Evolutionary conservation across 2,888 invertebrate genomes (phyloP), one percentile per base, ranked within the genome.

Genomic region (Eupeodes latifasciatus): DNA sequence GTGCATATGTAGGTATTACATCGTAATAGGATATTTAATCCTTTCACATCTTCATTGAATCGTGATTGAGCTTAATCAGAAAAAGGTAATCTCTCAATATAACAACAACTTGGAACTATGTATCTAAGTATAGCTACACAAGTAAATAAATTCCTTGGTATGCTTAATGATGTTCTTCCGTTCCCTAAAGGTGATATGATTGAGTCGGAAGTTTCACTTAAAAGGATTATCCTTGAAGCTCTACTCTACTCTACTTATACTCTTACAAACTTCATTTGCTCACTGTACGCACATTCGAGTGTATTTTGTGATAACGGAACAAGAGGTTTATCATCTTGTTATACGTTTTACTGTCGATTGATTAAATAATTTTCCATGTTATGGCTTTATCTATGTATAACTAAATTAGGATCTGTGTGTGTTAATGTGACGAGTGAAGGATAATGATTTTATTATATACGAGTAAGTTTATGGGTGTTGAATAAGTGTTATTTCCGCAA

Each of bases 1-100:
- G 47, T 47, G 47, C 27, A 34, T 66, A 55, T 64, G 64, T 57
- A 47, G 27, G 27, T 27, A 27, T 27, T 27, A 27, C 27, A 27
- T 27, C 27, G 9, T 53, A 47, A 82, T 78, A 77, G 64, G 51
- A 53, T 57, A 40, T 47, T 69, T 67, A 83, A 78, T 78, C 83
- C 83, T 66, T 83, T 78, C 66, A 78, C 83, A 72, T 83, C 72
- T 78, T 53, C 78, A 72, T 78, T 61, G 72, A 72, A 66, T 78
- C 72, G 83, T 78, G 83, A 67, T 83, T 74, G 72, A 79, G 59
- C 66, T 74, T 59, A 83, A 74, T 59, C 78, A 66, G 69, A 59
- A 74, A n/a, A 40, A 36, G 47, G 66, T 49, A 49, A 34, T 61
- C 62, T 61, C 4, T 49, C 0, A 2, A 47, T 47, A 12, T 11